These are phyloP conservation scores for Eurystomus glaucurus DNA, from an alignment of 2,797 vertebrate species.

Conservation along the genomic window DNA sequence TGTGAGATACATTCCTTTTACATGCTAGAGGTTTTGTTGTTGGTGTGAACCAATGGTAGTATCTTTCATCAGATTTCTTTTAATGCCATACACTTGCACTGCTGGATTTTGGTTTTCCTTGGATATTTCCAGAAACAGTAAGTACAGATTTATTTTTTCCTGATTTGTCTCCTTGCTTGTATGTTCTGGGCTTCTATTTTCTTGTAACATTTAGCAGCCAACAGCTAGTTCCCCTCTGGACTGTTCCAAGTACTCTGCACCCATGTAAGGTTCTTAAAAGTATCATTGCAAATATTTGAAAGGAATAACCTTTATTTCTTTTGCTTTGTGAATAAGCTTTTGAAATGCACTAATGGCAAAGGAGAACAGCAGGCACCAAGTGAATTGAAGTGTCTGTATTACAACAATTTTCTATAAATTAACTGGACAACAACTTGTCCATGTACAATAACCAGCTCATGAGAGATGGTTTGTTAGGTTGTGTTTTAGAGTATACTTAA, in stretches of 20 bases:
- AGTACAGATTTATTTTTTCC: conserved; percentile 6
- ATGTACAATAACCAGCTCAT: background rate
- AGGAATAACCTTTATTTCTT: background rate
- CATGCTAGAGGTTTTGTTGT: background rate
- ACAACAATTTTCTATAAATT: conserved; percentile 4
- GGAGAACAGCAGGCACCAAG: background rate
- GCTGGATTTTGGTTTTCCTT: conserved; percentile 58
- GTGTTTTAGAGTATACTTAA: background rate
- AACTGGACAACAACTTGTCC: background rate
- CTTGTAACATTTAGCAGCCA: background rate
- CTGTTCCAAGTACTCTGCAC: background rate
- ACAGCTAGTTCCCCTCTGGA: background rate
- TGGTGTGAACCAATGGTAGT: background rate
- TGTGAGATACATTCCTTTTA: background rate
- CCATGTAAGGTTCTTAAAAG: background rate
- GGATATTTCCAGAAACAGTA: conserved; percentile 21
- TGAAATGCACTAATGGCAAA: conserved; percentile 7
- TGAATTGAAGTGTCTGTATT: conserved; percentile 7
- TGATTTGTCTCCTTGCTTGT: background rate
- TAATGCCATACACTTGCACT: conserved; percentile 30
- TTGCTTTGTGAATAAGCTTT: conserved; percentile 24
- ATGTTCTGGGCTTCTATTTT: background rate
- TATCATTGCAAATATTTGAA: background rate
- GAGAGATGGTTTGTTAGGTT: background rate
- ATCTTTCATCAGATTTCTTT: conserved; percentile 42